These are phyloP conservation scores for Pimephales promelas DNA, from an alignment of 2,113 vertebrate genomes.

Conservation along the genomic window DNA sequence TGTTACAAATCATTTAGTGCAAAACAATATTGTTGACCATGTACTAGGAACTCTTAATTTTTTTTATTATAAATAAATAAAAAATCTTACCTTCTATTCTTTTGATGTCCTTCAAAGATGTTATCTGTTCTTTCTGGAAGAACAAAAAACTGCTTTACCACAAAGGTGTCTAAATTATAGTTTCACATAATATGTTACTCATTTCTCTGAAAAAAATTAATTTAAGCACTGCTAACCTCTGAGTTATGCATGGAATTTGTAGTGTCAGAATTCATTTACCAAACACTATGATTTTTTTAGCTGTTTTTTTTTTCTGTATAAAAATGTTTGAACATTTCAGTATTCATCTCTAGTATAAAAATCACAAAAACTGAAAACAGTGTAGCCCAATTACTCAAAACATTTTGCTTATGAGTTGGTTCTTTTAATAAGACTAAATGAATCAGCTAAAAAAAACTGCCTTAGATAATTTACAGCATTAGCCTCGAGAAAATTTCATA, in stretches of 20 bases:
- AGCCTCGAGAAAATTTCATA: neutral
- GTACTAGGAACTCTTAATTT: neutral
- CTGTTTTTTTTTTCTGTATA: neutral
- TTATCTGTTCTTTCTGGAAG: conserved; percentile 4
- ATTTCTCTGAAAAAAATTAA: neutral
- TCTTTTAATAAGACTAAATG: neutral
- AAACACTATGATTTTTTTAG: neutral
- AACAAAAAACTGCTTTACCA: neutral
- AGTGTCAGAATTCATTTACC: conserved; percentile 4
- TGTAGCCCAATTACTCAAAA: neutral
- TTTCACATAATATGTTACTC: neutral
- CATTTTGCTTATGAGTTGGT: neutral
- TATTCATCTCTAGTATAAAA: neutral
- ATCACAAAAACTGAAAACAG: neutral
- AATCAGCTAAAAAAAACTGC: neutral
- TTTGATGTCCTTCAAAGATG: neutral
- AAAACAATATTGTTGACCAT: neutral
- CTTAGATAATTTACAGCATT: neutral
- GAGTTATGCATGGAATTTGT: neutral
- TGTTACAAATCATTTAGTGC: neutral
- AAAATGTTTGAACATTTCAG: neutral
- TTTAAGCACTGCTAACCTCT: neutral
- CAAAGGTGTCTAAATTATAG: neutral
- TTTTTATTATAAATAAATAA: neutral
- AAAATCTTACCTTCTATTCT: neutral